Evolutionary conservation across 2,797 vertebrate species (phyloP), one percentile per base, ranked within the genome.

Genomic region (Rachycentron canadum): DNA sequence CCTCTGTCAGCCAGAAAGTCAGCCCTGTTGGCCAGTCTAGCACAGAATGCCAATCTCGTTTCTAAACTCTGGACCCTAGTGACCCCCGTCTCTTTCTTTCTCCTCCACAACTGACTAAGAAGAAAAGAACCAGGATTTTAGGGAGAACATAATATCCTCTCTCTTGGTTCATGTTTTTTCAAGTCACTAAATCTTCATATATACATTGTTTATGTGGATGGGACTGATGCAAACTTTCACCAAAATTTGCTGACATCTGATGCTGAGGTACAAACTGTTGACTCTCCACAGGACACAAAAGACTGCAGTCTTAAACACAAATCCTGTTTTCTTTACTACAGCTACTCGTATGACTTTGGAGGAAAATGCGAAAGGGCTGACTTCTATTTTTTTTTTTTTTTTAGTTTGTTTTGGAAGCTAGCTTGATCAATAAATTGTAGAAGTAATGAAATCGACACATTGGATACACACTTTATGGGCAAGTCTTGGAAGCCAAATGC

Each of bases 401-500:
- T 85, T 63, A 78, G 62, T 75, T 79, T 87, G 55, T 84, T 88
- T 83, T 85, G 78, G 68, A 82, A 82, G 70, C 78, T 91, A 92
- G 88, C 90, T 92, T 81, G 69, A 88, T 91, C 84, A 81, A 88
- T 83, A 73, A 82, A 82, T 86, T 87, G 81, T 94, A 93, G 82
- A 86, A 70, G 76, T 81, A 82, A 84, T 84, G 78, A 70, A 84
- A 86, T 73, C 63, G 56, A 78, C 76, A 76, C 81, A 89, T 89
- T 86, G 84, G 83, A 88, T 73, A 84, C 76, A 78, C 78, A 84
- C 47, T 88, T 89, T 71, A 84, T 76, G 75, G 86, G 86, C 80
- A 80, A 65, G 83, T 89, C 93, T 90, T 86, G 82, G 56, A 93
- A 92, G 88, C 91, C 93, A 94, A 94, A 95, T 89, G 76, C 86